Evolutionary conservation across 1,140 invertebrate species (phyloP).

Genomic region (Pararge aegeria): DNA sequence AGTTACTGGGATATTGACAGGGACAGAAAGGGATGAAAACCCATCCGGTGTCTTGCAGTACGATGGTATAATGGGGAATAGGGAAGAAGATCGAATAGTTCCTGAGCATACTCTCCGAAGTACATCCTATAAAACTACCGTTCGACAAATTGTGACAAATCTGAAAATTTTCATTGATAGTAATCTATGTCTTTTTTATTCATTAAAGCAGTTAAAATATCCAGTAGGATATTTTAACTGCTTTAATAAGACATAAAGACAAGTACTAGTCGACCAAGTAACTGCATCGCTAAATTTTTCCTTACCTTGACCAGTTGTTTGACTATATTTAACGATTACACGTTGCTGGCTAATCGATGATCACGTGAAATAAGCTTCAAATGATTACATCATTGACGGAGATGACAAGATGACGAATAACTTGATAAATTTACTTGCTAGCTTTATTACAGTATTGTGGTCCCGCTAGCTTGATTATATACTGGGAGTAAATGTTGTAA

Average conservation of each 20-base stretch:
- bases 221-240: too few relatives aligned
- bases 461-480: conserved; percentile 22
- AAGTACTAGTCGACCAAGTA: neutral
- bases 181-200: too few relatives aligned
- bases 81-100: too few relatives aligned
- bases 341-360: conserved; percentile 3
- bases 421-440: conserved; percentile 26
- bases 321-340: conserved; percentile 11
- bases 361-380: conserved; percentile 17
- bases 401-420: conserved; percentile 37
- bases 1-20: too few relatives aligned
- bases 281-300: neutral
- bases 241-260: neutral
- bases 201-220: neutral
- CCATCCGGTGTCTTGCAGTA: too few relatives aligned
- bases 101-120: too few relatives aligned
- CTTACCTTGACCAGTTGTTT: neutral
- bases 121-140: too few relatives aligned
- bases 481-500: conserved; percentile 31
- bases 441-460: conserved; percentile 46
- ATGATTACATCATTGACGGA: conserved; percentile 35
- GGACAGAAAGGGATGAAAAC: too few relatives aligned
- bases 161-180: too few relatives aligned
- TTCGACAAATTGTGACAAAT: too few relatives aligned
- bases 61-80: too few relatives aligned